phyloP scores from a whole-genome alignment of 2,888 invertebrate species.

The Eristalis pertinax region DNA sequence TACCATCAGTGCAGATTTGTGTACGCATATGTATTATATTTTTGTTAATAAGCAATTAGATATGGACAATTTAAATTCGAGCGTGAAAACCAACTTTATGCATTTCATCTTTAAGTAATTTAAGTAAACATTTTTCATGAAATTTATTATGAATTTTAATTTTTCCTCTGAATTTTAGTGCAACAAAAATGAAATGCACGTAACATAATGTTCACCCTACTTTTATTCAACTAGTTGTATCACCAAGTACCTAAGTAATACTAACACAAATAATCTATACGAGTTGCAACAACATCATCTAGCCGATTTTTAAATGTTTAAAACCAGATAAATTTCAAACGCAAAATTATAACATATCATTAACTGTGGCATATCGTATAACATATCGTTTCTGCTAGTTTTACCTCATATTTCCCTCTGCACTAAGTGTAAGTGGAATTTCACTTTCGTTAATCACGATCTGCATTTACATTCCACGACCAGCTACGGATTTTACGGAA shows the following conservation, averaged over 20 bases:
- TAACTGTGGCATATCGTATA: background rate
- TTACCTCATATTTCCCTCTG: slow-evolving; percentile 45
- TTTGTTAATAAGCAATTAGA: background rate
- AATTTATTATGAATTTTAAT: background rate
- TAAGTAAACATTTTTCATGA: background rate
- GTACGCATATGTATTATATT: background rate
- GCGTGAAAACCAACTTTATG: background rate
- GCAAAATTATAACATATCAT: slow-evolving; percentile 5
- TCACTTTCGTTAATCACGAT: slow-evolving; percentile 63
- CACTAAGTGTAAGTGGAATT: slow-evolving; percentile 31
- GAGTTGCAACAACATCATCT: too few relatives aligned
- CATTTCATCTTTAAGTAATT: background rate
- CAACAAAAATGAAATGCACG: too few relatives aligned
- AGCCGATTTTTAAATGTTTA: too few relatives aligned
- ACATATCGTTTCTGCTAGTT: slow-evolving; percentile 7
- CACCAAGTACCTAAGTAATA: too few relatives aligned
- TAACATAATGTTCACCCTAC: too few relatives aligned
- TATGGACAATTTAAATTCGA: too few relatives aligned
- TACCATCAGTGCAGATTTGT: background rate
- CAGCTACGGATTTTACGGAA: slow-evolving; percentile 17
- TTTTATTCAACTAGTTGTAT: too few relatives aligned
- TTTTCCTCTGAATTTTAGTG: too few relatives aligned
- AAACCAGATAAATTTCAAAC: background rate
- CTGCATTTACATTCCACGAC: slow-evolving; percentile 49
- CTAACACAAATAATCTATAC: too few relatives aligned